These are phyloP conservation scores for Napeogenes inachia DNA, from an alignment of 2,888 invertebrate genomes.

Conservation along the genomic window DNA sequence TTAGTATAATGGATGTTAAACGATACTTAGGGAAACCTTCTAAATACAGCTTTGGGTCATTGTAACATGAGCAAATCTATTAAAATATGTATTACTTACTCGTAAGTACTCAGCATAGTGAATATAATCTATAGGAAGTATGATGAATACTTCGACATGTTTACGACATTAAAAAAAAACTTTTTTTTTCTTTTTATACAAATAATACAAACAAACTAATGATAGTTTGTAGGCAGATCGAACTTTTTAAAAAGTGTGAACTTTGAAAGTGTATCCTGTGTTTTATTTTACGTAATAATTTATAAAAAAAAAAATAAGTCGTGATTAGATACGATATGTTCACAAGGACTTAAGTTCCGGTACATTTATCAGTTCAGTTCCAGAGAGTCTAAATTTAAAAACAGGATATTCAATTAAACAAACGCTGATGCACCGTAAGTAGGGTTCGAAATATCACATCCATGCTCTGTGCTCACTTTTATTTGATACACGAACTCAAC, in stretches of 20 bases:
- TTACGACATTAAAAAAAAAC: too few relatives aligned
- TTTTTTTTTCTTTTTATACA: too few relatives aligned
- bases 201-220: too few relatives aligned
- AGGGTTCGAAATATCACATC: constrained; percentile 69
- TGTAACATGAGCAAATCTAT: background rate
- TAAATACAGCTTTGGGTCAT: constrained; percentile 16
- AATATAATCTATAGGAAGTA: too few relatives aligned
- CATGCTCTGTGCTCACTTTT: constrained; percentile 49
- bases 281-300: too few relatives aligned
- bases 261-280: too few relatives aligned
- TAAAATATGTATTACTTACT: background rate
- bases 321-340: constrained; percentile 1
- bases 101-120: too few relatives aligned
- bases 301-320: background rate
- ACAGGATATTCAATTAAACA: constrained; percentile 74
- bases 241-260: too few relatives aligned
- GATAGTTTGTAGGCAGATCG: too few relatives aligned
- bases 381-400: constrained; percentile 54
- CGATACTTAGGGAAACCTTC: constrained; percentile 26
- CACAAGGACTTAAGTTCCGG: constrained; percentile 19
- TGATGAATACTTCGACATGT: too few relatives aligned
- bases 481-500: constrained; percentile 50
- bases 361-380: constrained; percentile 21
- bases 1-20: constrained; percentile 24
- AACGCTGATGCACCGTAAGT: constrained; percentile 66